Evolutionary conservation across 1,140 invertebrate species (phyloP), one percentile per base, ranked within the genome.

Genomic region (Sycophila sp.): DNA sequence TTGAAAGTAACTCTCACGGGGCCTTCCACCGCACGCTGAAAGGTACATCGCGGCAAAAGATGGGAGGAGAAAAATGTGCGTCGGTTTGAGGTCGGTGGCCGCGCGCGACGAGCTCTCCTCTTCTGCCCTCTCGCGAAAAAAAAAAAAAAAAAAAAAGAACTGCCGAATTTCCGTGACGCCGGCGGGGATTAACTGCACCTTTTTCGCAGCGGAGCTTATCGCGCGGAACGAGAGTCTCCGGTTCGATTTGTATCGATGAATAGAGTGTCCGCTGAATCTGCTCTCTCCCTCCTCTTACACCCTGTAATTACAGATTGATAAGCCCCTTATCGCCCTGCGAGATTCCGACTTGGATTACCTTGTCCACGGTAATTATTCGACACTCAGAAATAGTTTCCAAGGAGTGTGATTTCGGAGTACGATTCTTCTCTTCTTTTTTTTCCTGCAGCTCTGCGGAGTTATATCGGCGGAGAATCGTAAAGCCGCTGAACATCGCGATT

Each of bases 301-400:
- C 30, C 65, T 55, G 56, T 68, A 68, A 68, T 68, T 68, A 59
- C 65, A 38, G 65, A 58, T 68, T 68, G 65, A 68, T 68, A 68
- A 68, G 55, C 65, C 19, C 40, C 49, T 68, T 68, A 68, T 68
- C 65, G 53, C 19, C 13, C 24, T n/a, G n/a, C 15, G 65, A 68
- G 51, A 45, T 45, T 67, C 34, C 38, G 64, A n/a, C 32, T 10
- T 24, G 30, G 28, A 53, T 69, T 53, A 40, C 56, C 45, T 53
- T 60, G 45, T 49, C 28, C 17, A 19, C 55, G 11, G 19, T 19
- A 68, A 67, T 58, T 68, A 58, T 58, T 68, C 34, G 40, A 11
- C 30, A n/a, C 65, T 32, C 51, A n/a, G 26, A 49, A 68, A 68
- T 68, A 58, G 65, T 68, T 34, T 24, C 32, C 30, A 45, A 11